Percentiles rank a stretch among this genome's conserved stretches.
phyloP scores from a whole-genome alignment of 2,113 vertebrate genomes.

The Synodontis membranacea region DNA sequence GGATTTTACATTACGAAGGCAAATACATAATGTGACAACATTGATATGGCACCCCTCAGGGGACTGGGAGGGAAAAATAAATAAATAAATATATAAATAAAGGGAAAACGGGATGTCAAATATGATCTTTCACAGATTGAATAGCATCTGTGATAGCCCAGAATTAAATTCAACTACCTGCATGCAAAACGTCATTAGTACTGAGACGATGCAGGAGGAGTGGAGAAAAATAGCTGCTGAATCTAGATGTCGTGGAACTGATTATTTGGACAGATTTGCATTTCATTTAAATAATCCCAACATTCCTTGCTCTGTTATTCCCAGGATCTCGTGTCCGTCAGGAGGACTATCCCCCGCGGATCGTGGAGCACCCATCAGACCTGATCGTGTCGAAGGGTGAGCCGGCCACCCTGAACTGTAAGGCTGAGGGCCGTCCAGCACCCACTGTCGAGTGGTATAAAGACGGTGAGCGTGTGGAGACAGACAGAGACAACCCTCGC shows the following conservation, averaged over 20 bases:
- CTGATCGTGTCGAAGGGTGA: slow-evolving; percentile 97
- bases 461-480: slow-evolving; percentile 92
- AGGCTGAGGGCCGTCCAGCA: slow-evolving; percentile 87
- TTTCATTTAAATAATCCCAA: not conserved
- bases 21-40: slow-evolving; percentile 14
- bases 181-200: no score
- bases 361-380: slow-evolving; percentile 94
- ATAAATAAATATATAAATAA: no score
- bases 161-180: not conserved
- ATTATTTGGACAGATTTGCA: not conserved
- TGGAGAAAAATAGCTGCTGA: not conserved
- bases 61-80: not conserved
- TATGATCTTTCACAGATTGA: slow-evolving; percentile 6
- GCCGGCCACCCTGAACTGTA: slow-evolving; percentile 94
- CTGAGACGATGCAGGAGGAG: not conserved
- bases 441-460: slow-evolving; percentile 97
- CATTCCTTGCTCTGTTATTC: not conserved
- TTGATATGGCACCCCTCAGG: slow-evolving; percentile 5
- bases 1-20: slow-evolving; percentile 4
- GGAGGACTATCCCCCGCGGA: slow-evolving; percentile 92
- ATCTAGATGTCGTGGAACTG: not conserved
- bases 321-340: slow-evolving; percentile 93
- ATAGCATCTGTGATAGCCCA: not conserved
- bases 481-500: slow-evolving; percentile 88
- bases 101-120: not conserved